Percentiles rank a stretch among this genome's conserved stretches.
Evolutionary conservation across 92 coral and sea anemone genomes (phyloP).

Genomic region (Ricordea florida): DNA sequence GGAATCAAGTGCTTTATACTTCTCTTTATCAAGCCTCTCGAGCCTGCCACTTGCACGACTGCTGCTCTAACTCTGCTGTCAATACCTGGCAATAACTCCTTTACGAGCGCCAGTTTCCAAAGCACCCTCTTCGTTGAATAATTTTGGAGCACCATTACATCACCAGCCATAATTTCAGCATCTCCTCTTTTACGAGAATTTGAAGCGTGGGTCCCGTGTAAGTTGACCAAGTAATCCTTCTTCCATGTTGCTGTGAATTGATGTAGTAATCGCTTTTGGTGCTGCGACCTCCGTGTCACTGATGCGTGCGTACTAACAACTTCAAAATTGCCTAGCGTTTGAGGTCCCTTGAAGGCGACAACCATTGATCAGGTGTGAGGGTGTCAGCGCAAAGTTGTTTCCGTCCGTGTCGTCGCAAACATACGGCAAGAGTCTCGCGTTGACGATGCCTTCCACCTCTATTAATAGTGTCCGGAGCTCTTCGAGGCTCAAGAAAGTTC

Average conservation of each 20-base stretch:
- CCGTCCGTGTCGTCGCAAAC: conserved; percentile 10
- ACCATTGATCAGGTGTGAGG: conserved; percentile 16
- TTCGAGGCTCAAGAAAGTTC: background rate
- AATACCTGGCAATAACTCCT: conserved; percentile 16
- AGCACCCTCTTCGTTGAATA: conserved; percentile 31
- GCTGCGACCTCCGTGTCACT: background rate
- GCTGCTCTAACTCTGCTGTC: conserved; percentile 46
- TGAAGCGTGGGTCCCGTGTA: conserved; percentile 3
- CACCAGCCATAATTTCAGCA: conserved; percentile 20
- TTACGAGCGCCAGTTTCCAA: conserved; percentile 50
- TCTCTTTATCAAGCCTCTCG: background rate
- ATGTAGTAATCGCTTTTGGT: background rate
- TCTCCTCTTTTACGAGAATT: background rate
- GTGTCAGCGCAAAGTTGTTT: conserved; percentile 5
- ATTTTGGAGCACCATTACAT: conserved; percentile 21
- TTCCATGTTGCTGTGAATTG: background rate
- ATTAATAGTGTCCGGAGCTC: background rate
- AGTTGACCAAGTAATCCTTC: background rate
- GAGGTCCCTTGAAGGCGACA: background rate
- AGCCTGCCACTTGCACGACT: conserved; percentile 4
- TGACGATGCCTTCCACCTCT: background rate
- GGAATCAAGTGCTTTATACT: conserved; percentile 15
- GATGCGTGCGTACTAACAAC: background rate
- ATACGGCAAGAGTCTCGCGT: background rate
- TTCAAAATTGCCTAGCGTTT: background rate